Evolutionary conservation across 2,888 invertebrate species (phyloP).

Genomic region (Isotomurus palustris): DNA sequence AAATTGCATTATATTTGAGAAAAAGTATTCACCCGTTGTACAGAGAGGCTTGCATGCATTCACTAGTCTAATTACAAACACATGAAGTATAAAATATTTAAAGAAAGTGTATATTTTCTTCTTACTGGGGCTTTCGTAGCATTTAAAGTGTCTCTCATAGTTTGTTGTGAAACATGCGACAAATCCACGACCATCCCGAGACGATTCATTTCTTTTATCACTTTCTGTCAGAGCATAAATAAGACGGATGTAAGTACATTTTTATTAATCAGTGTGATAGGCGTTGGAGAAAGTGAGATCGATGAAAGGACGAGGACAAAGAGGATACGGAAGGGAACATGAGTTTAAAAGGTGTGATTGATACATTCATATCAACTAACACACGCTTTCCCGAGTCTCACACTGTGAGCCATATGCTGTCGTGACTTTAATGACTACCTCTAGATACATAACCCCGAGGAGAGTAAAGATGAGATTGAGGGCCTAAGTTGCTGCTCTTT

Average conservation of each 20-base stretch:
- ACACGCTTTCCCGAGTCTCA: no score
- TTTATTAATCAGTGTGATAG: no score
- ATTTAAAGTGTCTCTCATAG: conserved; percentile 60
- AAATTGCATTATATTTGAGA: neutral
- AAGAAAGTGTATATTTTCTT: no score
- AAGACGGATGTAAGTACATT: no score
- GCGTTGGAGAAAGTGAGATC: neutral
- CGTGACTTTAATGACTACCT: neutral
- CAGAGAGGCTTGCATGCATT: no score
- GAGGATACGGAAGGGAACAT: neutral
- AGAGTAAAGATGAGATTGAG: neutral
- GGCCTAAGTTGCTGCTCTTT: neutral
- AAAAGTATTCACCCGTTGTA: no score
- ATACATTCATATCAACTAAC: no score
- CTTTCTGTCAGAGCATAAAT: conserved; percentile 55
- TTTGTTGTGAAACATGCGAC: conserved; percentile 60
- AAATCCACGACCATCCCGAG: conserved; percentile 66
- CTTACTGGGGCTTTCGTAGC: conserved; percentile 55
- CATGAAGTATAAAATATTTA: no score
- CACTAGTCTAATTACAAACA: no score
- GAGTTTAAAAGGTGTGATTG: neutral
- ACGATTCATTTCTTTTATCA: conserved; percentile 64
- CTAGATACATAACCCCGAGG: neutral
- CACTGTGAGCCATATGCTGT: neutral
- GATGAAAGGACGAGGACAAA: neutral